These are phyloP conservation scores for Ptychadena robeensis DNA, from an alignment of 2,797 vertebrate species.

Conservation along the genomic window DNA sequence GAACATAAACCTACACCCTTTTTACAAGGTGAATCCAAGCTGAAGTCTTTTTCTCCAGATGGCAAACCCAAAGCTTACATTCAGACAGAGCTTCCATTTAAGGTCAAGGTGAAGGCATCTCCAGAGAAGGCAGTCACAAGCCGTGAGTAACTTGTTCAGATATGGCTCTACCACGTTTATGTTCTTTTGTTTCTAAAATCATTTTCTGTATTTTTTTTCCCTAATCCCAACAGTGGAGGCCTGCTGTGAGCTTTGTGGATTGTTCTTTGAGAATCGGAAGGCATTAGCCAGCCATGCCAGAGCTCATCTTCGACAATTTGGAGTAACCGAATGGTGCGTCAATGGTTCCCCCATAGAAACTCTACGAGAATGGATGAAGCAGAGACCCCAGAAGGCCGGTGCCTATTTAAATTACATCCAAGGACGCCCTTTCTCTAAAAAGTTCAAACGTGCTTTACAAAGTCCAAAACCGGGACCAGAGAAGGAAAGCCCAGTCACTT, in stretches of 20 bases:
- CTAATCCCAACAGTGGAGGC: constrained; percentile 77
- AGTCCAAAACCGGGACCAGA: constrained; percentile 72
- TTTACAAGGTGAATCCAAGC: constrained; percentile 72
- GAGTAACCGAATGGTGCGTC: constrained; percentile 96
- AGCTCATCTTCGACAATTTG: constrained; percentile 93
- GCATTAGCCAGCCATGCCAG: constrained; percentile 93
- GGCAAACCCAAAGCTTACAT: constrained; percentile 80
- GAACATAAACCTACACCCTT: constrained; percentile 77
- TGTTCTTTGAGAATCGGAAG: constrained; percentile 96
- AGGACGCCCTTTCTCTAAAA: constrained; percentile 86
- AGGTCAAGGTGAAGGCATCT: constrained; percentile 84
- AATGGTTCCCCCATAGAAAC: constrained; percentile 97
- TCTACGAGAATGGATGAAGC: constrained; percentile 95
- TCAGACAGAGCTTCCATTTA: constrained; percentile 86
- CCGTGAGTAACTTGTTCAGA: constrained; percentile 74
- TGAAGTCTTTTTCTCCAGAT: constrained; percentile 73
- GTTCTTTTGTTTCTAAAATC: not conserved
- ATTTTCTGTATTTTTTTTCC: constrained; percentile 51
- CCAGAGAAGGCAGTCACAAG: constrained; percentile 78
- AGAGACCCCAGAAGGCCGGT: constrained; percentile 90
- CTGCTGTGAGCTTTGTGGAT: constrained; percentile 93
- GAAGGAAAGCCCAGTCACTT: constrained; percentile 72
- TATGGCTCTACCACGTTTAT: not conserved
- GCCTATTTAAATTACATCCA: constrained; percentile 93
- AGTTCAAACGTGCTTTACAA: constrained; percentile 77